Evolutionary conservation across 2,888 invertebrate species (phyloP), one percentile per base, ranked within the genome.

Genomic region (Silvanus unidentatus): DNA sequence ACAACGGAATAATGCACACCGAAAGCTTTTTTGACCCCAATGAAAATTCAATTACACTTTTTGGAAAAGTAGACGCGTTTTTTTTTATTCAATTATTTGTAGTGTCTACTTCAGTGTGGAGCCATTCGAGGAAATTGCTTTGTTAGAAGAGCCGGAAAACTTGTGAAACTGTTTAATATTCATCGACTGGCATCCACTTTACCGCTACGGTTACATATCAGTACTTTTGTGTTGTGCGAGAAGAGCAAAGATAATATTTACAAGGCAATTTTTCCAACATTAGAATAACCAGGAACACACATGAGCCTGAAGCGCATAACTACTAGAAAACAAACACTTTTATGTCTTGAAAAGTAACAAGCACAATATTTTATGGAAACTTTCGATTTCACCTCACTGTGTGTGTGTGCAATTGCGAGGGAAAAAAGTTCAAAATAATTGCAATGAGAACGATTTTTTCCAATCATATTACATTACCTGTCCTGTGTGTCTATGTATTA

Each of bases 241-340:
- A 43, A 44, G 41, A 47, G 41, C 39, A 39, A 44, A 44, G 44
- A 39, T 29, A 48, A 48, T 48, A 48, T 48, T 48, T 48, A 44
- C 32, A 32, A n/a, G n/a, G 5, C 12, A 32, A 6, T 28, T 32
- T 32, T 32, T 22, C n/a, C 12, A 3, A 32, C 32, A 32, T 32
- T 32, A 32, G 32, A 32, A 32, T 12, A 12, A 11, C 32, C 32
- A 32, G 32, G 32, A 32, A 32, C 12, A 32, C n/a, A n/a, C 11
- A 32, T 32, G 22, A 5, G 32, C 32, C 32, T 32, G n/a, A 12
- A 32, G 32, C 32, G 32, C n/a, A n/a, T n/a, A n/a, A 32, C 32
- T 12, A 32, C 11, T 32, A 32, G n/a, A 32, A 32, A 32, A 32
- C 12, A 12, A 32, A 32, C 32, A 32, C 32, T 32, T 32, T 32